Conservation (phyloP, 2,888 invertebrate species). For the Morpho achilles region DNA sequence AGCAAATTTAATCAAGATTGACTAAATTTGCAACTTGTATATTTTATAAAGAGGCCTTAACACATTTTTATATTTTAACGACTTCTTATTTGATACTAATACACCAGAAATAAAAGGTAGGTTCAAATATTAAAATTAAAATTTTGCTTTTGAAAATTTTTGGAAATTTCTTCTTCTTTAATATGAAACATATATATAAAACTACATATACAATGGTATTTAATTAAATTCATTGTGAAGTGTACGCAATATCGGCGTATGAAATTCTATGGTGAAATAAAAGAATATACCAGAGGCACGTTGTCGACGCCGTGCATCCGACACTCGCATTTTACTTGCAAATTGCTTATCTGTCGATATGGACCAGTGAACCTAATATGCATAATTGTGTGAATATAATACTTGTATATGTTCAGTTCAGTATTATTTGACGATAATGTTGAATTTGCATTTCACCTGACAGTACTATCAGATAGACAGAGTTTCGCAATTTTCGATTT, state of each 20-base stretch:
- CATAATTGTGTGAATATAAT: conserved; percentile 29
- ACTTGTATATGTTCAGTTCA: conserved; percentile 21
- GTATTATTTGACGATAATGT: no score
- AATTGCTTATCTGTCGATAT: conserved; percentile 69
- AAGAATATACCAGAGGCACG: conserved; percentile 43
- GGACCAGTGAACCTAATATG: conserved; percentile 40
- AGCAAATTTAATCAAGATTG: not conserved
- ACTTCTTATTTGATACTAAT: no score
- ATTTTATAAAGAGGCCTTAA: not conserved
- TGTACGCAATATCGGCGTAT: conserved; percentile 43
- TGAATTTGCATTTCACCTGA: no score
- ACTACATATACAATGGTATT: conserved; percentile 1
- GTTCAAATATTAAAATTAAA: no score
- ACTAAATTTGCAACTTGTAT: not conserved
- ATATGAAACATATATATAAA: no score
- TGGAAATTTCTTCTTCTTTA: not conserved
- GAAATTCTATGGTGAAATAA: conserved; percentile 56
- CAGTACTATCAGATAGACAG: no score
- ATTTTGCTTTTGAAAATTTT: no score
- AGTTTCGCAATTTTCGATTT: no score
- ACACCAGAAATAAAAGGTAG: no score
- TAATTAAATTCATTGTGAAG: conserved; percentile 12
- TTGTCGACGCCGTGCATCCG: conserved; percentile 51
- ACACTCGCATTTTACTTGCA: conserved; percentile 71
- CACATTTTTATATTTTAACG: no score